Evolutionary conservation across 2,888 invertebrate species (phyloP).

Genomic region (Heliothis peltigera): DNA sequence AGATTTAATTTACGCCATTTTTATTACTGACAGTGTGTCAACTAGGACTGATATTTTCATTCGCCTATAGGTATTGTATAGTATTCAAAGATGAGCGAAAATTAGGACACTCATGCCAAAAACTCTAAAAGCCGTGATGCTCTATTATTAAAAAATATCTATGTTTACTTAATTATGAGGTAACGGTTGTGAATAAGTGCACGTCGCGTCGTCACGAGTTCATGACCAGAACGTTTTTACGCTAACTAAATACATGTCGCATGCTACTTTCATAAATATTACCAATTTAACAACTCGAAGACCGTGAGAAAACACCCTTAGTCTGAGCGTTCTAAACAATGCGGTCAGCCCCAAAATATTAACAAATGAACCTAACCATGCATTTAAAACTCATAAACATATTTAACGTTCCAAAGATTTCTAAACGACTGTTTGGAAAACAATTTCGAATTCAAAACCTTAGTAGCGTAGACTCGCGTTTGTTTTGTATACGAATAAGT

Average conservation of each 20-base stretch:
- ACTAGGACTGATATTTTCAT: too few species aligned
- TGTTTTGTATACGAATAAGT: conserved; percentile 38
- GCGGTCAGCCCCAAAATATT: conserved; percentile 22
- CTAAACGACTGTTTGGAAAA: conserved; percentile 48
- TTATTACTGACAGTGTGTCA: too few species aligned
- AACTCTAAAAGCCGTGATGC: neutral
- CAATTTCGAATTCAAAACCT: conserved; percentile 29
- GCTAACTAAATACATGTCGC: neutral
- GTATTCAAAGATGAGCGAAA: too few species aligned
- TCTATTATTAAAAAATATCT: neutral
- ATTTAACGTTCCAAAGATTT: conserved; percentile 48
- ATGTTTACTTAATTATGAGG: too few species aligned
- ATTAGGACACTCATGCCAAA: too few species aligned
- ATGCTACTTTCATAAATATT: neutral
- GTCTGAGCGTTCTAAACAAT: neutral
- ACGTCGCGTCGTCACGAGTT: neutral
- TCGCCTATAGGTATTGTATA: too few species aligned
- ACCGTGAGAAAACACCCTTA: too few species aligned
- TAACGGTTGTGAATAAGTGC: neutral
- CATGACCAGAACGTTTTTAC: conserved; percentile 3
- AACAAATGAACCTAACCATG: conserved; percentile 7
- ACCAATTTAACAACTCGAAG: too few species aligned
- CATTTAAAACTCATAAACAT: conserved; percentile 34
- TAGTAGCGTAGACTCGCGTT: conserved; percentile 18
- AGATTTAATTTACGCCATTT: too few species aligned